Evolutionary conservation across 1,140 invertebrate genomes (phyloP).

Genomic region (Drosophila mayri): DNA sequence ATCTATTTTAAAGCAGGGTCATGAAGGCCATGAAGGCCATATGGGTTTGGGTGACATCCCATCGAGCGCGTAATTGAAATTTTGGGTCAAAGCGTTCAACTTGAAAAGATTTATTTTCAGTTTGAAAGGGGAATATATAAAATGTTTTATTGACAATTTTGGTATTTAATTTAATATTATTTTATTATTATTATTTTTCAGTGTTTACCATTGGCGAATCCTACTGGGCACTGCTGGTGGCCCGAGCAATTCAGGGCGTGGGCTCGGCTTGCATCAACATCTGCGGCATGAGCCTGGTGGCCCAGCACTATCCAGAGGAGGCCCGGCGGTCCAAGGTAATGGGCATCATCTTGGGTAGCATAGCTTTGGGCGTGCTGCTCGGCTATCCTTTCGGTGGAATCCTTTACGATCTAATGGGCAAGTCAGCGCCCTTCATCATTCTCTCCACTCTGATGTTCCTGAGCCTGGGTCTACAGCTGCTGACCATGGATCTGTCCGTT

Average conservation of each 20-base stretch:
- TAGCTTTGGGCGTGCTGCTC: constrained; percentile 91
- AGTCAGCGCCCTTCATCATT: constrained; percentile 90
- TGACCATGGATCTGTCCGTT: constrained; percentile 77
- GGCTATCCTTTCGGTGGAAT: constrained; percentile 93
- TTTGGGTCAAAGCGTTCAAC: neutral
- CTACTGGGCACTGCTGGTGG: constrained; percentile 91
- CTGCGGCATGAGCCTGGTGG: constrained; percentile 89
- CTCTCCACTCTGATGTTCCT: constrained; percentile 88
- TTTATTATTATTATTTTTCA: constrained; percentile 53
- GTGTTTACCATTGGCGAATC: constrained; percentile 94
- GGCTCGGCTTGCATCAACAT: constrained; percentile 93
- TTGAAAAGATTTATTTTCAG: neutral
- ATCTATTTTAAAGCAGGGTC: constrained; percentile 16
- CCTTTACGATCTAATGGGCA: constrained; percentile 90
- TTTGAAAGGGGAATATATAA: neutral
- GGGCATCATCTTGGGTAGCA: constrained; percentile 92
- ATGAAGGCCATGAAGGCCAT: neutral
- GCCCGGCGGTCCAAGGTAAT: constrained; percentile 88
- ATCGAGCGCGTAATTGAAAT: constrained; percentile 1
- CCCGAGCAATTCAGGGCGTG: constrained; percentile 93
- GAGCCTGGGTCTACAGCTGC: constrained; percentile 85
- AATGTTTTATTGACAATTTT: no score
- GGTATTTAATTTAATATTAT: neutral
- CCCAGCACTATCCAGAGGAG: constrained; percentile 84
- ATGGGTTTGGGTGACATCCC: neutral